Percentiles rank a stretch among this genome's conserved stretches.
Evolutionary conservation across 2,888 invertebrate genomes (phyloP).

Genomic region (Sinodicranocentrus sp.): DNA sequence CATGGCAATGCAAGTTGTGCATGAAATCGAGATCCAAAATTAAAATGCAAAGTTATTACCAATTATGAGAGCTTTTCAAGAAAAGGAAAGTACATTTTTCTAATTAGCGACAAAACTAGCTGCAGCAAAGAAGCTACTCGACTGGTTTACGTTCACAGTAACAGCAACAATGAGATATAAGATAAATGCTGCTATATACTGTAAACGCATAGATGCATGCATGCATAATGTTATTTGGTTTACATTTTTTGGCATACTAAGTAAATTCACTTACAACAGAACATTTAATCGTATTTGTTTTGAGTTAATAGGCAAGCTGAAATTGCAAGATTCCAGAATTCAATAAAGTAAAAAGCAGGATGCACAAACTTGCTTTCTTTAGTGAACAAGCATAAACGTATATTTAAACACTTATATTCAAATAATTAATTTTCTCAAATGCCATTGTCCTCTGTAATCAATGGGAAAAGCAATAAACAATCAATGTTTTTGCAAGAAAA

Average conservation of each 20-base stretch:
- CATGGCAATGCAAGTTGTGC: no score
- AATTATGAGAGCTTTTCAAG: background rate
- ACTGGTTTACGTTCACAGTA: no score
- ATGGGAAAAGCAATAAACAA: background rate
- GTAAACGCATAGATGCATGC: no score
- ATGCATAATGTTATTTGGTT: no score
- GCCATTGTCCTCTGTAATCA: constrained; percentile 13
- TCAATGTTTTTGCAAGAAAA: constrained; percentile 1
- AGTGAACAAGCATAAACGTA: background rate
- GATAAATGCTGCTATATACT: no score
- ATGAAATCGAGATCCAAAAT: background rate
- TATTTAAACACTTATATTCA: background rate
- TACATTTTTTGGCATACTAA: no score
- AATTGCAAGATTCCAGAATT: constrained; percentile 1
- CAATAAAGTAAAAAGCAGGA: background rate
- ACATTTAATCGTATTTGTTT: constrained; percentile 3
- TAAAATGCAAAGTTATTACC: constrained; percentile 5
- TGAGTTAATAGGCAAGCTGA: background rate
- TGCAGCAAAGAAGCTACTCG: constrained; percentile 1
- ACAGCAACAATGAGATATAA: no score
- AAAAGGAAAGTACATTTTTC: background rate
- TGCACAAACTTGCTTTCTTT: background rate
- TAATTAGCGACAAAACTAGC: background rate
- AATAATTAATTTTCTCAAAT: constrained; percentile 8
- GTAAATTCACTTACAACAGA: no score